Evolutionary conservation across 2,797 vertebrate genomes (phyloP).

Genomic region (Leucoraja ocellata): DNA sequence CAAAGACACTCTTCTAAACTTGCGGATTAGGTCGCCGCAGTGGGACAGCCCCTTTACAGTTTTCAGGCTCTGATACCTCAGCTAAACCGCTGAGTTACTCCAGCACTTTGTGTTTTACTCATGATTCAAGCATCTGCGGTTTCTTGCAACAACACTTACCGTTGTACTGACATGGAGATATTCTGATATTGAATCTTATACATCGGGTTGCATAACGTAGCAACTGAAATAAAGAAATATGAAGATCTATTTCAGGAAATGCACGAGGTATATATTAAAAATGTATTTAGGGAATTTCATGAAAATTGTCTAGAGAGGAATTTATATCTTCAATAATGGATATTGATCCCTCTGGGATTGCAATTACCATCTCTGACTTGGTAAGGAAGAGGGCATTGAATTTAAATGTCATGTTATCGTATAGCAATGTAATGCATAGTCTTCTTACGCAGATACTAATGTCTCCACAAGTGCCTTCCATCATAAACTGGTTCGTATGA

Average conservation of each 20-base stretch:
- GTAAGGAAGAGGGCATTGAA: conserved; percentile 3
- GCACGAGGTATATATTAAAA: not conserved
- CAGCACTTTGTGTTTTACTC: too few relatives aligned
- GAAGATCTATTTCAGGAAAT: conserved; percentile 32
- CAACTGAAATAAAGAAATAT: conserved; percentile 9
- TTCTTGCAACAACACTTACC: too few relatives aligned
- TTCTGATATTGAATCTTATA: not conserved
- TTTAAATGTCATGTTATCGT: not conserved
- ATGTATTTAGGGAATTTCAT: conserved; percentile 20
- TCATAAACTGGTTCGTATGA: not conserved
- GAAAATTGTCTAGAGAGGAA: not conserved
- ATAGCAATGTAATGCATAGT: not conserved
- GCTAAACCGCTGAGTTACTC: too few relatives aligned
- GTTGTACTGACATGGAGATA: not conserved
- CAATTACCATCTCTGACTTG: conserved; percentile 21
- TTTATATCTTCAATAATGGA: conserved; percentile 29
- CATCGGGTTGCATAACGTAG: not conserved
- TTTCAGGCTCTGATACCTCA: too few relatives aligned
- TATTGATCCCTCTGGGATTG: conserved; percentile 19
- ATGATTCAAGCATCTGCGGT: too few relatives aligned
- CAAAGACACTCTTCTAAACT: too few relatives aligned
- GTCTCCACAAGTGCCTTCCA: not conserved
- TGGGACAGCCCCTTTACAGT: too few relatives aligned
- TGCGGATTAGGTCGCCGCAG: too few relatives aligned
- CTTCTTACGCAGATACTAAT: not conserved